Percentiles rank a stretch among this genome's conserved stretches.
These are phyloP conservation scores for Notarius quadriscutis DNA, from an alignment of 2,113 vertebrate genomes.

Conservation along the genomic window DNA sequence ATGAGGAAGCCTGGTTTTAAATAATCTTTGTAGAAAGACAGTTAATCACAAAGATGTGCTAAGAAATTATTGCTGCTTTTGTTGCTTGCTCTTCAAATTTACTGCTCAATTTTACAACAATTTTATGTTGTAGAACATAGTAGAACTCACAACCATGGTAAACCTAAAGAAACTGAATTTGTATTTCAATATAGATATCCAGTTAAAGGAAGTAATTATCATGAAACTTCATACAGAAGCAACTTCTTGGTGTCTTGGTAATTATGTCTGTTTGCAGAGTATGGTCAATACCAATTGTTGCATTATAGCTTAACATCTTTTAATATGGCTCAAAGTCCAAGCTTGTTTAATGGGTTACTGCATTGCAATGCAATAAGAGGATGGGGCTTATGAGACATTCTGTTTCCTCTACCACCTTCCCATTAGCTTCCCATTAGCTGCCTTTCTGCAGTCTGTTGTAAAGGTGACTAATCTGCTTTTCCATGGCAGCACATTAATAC, in stretches of 20 bases:
- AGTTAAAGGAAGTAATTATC: neutral
- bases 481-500: conserved; percentile 31
- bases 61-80: neutral
- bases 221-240: neutral
- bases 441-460: conserved; percentile 14
- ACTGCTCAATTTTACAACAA: no score
- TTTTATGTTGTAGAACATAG: neutral
- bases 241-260: conserved; percentile 5
- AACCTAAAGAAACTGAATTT: neutral
- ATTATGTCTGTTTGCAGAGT: conserved; percentile 16
- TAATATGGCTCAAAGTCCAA: neutral
- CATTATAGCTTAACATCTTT: neutral
- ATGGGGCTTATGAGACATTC: conserved; percentile 41
- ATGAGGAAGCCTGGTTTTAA: neutral
- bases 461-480: conserved; percentile 30
- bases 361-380: conserved; percentile 28
- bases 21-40: neutral
- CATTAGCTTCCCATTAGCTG: conserved; percentile 50
- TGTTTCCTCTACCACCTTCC: conserved; percentile 51
- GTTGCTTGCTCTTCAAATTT: neutral
- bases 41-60: neutral
- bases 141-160: neutral
- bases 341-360: neutral
- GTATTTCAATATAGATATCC: neutral
- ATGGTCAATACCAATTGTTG: conserved; percentile 19